Conservation (phyloP, 2,113 vertebrate species). For the Dinomys branickii region DNA sequence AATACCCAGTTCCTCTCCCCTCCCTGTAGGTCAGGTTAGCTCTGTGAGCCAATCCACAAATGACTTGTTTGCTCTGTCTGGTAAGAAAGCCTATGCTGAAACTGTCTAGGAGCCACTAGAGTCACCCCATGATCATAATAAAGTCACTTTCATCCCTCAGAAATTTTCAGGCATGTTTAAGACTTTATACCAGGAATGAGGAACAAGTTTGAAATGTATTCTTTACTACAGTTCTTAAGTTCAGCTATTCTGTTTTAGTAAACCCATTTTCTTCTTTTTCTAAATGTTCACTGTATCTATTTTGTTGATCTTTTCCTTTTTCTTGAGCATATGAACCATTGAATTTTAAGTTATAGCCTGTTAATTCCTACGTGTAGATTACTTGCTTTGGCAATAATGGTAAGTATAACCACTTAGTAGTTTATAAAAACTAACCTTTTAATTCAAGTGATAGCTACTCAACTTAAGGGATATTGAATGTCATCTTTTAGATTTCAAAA, state of each 20-base stretch:
- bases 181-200: neutral
- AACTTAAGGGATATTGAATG: neutral
- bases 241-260: neutral
- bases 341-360: no score
- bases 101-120: neutral
- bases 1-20: neutral
- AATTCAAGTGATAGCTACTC: neutral
- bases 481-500: neutral
- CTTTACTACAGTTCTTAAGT: neutral
- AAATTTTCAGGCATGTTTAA: neutral
- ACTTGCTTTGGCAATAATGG: neutral
- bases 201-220: neutral
- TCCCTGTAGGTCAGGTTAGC: neutral
- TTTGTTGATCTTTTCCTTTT: neutral
- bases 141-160: neutral
- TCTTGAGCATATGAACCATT: no score
- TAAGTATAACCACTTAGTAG: neutral
- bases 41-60: neutral
- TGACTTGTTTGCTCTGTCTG: neutral
- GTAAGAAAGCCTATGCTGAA: neutral
- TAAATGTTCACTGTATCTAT: neutral
- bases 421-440: constrained; percentile 12
- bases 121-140: neutral
- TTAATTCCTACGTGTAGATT: neutral
- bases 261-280: neutral